phyloP scores from a whole-genome alignment of 2,888 invertebrate genomes.

The Helleia helle region DNA sequence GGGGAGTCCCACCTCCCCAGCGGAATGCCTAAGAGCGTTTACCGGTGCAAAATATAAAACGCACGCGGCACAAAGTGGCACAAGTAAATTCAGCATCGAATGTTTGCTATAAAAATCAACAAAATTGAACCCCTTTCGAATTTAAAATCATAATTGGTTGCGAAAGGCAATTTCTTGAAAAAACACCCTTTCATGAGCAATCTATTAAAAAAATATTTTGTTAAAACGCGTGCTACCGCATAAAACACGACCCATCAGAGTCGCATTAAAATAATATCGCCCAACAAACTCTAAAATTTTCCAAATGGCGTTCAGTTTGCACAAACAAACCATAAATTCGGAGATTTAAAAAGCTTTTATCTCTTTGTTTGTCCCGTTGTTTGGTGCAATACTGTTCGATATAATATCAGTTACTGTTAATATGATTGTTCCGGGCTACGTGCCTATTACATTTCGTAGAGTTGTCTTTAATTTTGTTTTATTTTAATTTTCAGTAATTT shows the following conservation, averaged over 20 bases:
- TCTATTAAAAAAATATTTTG: slow-evolving; percentile 9
- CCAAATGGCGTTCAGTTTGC: slow-evolving; percentile 54
- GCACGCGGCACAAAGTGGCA: no score
- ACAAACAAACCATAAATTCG: slow-evolving; percentile 44
- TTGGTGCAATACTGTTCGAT: slow-evolving; percentile 18
- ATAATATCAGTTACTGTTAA: slow-evolving; percentile 10
- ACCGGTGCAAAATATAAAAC: no score
- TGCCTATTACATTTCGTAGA: background rate
- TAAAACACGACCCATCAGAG: slow-evolving; percentile 27
- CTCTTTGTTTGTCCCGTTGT: slow-evolving; percentile 31
- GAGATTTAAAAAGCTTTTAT: slow-evolving; percentile 47
- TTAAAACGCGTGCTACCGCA: slow-evolving; percentile 29
- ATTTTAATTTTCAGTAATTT: background rate
- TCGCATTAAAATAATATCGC: slow-evolving; percentile 35
- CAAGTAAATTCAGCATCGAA: no score
- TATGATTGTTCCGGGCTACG: background rate
- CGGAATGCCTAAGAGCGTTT: no score
- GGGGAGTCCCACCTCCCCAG: no score
- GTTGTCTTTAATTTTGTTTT: background rate
- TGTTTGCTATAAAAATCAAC: no score
- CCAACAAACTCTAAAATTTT: slow-evolving; percentile 26
- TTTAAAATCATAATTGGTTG: background rate
- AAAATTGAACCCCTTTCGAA: background rate
- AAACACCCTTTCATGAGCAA: no score
- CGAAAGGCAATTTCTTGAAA: background rate